Conservation (phyloP, 1,140 invertebrate genomes). For the Chymomyza costata region DNA sequence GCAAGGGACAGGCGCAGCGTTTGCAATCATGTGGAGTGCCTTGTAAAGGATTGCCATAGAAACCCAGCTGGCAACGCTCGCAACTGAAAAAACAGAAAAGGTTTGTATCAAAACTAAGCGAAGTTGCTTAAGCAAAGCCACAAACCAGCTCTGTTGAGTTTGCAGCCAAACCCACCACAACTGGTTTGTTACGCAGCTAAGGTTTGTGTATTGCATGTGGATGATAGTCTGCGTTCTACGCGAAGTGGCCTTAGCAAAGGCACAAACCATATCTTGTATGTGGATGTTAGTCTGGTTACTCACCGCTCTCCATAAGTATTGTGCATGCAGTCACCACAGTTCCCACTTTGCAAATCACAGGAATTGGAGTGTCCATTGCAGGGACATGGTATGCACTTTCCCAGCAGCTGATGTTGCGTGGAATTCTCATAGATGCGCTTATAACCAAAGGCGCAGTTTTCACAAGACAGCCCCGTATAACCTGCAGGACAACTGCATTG, state of each 20-base stretch:
- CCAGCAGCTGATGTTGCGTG: constrained; percentile 76
- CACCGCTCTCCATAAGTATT: constrained; percentile 80
- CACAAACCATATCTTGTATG: no score
- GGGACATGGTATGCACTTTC: constrained; percentile 89
- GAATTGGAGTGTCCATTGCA: constrained; percentile 92
- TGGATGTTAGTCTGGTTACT: constrained; percentile 25
- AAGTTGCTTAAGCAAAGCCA: background rate
- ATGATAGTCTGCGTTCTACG: no score
- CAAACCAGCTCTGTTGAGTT: constrained; percentile 17
- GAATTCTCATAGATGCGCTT: constrained; percentile 82
- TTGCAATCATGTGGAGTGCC: constrained; percentile 87
- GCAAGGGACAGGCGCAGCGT: constrained; percentile 90
- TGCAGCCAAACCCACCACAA: background rate
- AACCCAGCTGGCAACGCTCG: constrained; percentile 90
- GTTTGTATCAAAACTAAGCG: constrained; percentile 13
- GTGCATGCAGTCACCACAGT: constrained; percentile 85
- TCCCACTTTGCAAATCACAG: constrained; percentile 86
- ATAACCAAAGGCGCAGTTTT: constrained; percentile 90
- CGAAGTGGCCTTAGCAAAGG: no score
- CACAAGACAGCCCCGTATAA: constrained; percentile 88
- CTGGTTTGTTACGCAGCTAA: background rate
- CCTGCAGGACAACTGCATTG: constrained; percentile 81
- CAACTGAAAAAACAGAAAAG: constrained; percentile 78
- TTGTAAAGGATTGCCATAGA: constrained; percentile 89
- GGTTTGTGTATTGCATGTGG: constrained; percentile 1